These are phyloP conservation scores for Chromis chromis DNA, from an alignment of 2,797 vertebrate genomes.

Conservation along the genomic window DNA sequence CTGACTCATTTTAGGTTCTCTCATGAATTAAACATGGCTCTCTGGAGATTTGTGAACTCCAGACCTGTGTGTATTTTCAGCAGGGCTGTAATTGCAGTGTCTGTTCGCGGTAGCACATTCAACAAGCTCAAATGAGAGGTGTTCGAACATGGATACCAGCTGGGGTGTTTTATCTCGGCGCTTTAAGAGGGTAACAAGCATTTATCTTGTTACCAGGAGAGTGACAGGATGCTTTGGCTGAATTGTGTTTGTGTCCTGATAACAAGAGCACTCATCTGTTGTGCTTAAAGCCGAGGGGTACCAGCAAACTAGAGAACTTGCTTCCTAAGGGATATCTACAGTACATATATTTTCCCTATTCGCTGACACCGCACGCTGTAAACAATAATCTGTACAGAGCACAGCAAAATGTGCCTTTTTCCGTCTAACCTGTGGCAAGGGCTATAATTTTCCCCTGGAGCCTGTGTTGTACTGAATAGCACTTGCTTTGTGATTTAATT, in stretches of 20 bases:
- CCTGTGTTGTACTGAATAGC: conserved; percentile 12
- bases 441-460: conserved; percentile 35
- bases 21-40: conserved; percentile 74
- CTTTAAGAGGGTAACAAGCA: conserved; percentile 80
- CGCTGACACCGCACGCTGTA: conserved; percentile 56
- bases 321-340: conserved; percentile 58
- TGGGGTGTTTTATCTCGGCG: conserved; percentile 71
- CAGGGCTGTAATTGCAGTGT: conserved; percentile 56
- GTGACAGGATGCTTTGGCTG: conserved; percentile 79
- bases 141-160: conserved; percentile 72
- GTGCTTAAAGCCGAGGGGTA: conserved; percentile 57
- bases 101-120: conserved; percentile 50
- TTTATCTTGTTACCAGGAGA: conserved; percentile 83
- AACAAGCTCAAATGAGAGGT: conserved; percentile 71
- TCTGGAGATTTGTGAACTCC: conserved; percentile 57
- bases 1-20: conserved; percentile 64
- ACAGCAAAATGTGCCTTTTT: conserved; percentile 44
- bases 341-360: conserved; percentile 56
- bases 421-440: conserved; percentile 48
- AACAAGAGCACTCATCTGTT: conserved; percentile 73
- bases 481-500: conserved; percentile 50
- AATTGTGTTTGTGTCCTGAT: conserved; percentile 77
- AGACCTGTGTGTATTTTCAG: conserved; percentile 60
- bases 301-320: conserved; percentile 45
- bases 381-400: conserved; percentile 54